phyloP scores from a whole-genome alignment of 2,888 invertebrate species.

The Idaea aversata region DNA sequence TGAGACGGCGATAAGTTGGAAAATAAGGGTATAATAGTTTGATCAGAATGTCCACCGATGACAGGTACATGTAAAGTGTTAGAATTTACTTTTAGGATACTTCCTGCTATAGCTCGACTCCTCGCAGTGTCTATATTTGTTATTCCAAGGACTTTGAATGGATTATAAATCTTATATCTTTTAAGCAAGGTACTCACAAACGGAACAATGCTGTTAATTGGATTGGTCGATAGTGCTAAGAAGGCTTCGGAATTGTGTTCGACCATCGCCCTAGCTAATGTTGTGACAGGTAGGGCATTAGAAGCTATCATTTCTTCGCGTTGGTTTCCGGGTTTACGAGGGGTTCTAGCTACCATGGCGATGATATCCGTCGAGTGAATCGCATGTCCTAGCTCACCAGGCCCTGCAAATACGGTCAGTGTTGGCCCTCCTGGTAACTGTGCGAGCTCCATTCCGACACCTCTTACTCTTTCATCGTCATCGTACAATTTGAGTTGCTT shows the following conservation, averaged over 20 bases:
- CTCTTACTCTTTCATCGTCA: conserved; percentile 44
- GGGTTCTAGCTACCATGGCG: conserved; percentile 45
- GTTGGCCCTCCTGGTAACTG: conserved; percentile 48
- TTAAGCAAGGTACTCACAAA: conserved; percentile 50
- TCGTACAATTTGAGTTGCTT: conserved; percentile 50
- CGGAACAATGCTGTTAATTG: conserved; percentile 57
- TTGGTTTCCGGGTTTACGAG: conserved; percentile 40
- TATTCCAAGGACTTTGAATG: conserved; percentile 56
- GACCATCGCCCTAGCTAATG: conserved; percentile 47
- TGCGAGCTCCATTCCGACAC: conserved; percentile 47
- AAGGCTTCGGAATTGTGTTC: conserved; percentile 51
- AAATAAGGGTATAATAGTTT: conserved; percentile 59
- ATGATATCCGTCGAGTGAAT: conserved; percentile 46
- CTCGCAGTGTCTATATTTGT: conserved; percentile 57
- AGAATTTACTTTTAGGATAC: conserved; percentile 42
- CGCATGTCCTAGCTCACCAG: conserved; percentile 37
- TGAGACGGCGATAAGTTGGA: conserved; percentile 48
- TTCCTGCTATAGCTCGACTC: conserved; percentile 41
- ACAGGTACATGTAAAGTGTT: conserved; percentile 48
- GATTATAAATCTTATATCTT: conserved; percentile 50
- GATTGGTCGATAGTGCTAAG: conserved; percentile 55
- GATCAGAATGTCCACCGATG: conserved; percentile 61
- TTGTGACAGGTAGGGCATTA: conserved; percentile 49
- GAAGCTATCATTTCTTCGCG: conserved; percentile 50
- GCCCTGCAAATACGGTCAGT: conserved; percentile 39